A percentile compares a stretch with the other conserved stretches of the same genome.
These are phyloP conservation scores for Echinarachnius parma DNA, from an alignment of 53 echinoderm and acorn worm species.

Conservation along the genomic window DNA sequence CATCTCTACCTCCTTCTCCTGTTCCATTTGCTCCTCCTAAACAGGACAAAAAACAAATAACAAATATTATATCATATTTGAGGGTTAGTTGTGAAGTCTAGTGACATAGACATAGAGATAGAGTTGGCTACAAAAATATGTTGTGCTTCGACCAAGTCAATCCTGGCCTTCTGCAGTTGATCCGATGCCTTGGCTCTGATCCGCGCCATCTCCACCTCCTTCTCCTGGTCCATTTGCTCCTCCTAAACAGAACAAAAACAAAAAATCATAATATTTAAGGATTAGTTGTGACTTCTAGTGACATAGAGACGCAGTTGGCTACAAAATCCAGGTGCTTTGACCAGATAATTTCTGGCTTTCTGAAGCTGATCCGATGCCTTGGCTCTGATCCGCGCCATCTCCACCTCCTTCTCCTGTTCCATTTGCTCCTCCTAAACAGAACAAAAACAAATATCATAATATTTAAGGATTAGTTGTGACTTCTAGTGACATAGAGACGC, in stretches of 20 bases:
- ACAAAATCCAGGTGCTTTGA: conserved; percentile 81
- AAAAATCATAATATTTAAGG: too few species aligned
- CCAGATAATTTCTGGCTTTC: conserved; percentile 62
- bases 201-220: conserved; percentile 66
- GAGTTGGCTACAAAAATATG: conserved; percentile 93
- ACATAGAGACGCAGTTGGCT: conserved; percentile 83
- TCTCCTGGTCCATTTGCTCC: conserved; percentile 90
- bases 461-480: too few species aligned
- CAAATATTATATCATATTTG: too few species aligned
- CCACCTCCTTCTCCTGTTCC: conserved; percentile 78
- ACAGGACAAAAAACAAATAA: too few species aligned
- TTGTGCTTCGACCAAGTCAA: conserved; percentile 73
- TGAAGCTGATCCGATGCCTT: conserved; percentile 69
- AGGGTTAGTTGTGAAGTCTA: too few species aligned
- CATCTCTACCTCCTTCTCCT: conserved; percentile 77
- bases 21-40: conserved; percentile 97
- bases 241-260: too few species aligned
- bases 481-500: conserved; percentile 66
- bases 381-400: conserved; percentile 54
- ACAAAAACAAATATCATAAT: too few species aligned
- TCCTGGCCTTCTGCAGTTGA: conserved; percentile 66
- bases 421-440: conserved; percentile 98
- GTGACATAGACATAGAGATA: conserved; percentile 72
- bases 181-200: conserved; percentile 54
- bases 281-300: too few species aligned